Conservation (phyloP, 2,113 vertebrate genomes). For the Pollimyrus isidori region DNA sequence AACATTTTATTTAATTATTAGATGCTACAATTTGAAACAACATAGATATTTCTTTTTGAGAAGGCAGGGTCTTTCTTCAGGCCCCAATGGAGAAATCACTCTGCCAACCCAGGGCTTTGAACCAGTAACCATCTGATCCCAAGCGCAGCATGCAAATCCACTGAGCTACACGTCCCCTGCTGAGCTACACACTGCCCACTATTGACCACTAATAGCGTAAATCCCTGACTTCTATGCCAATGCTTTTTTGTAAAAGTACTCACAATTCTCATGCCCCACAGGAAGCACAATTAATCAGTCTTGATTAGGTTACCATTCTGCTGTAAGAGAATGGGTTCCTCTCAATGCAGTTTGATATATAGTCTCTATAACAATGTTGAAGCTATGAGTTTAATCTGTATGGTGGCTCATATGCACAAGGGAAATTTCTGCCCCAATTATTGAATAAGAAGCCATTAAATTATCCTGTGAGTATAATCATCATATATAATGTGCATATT, state of each 20-base stretch:
- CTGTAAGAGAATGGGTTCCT: constrained; percentile 20
- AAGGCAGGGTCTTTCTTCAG: no score
- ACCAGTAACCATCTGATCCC: neutral
- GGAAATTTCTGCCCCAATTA: neutral
- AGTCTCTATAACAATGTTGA: neutral
- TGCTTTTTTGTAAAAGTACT: neutral
- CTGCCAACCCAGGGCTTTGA: neutral
- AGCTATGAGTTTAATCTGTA: neutral
- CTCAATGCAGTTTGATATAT: constrained; percentile 2
- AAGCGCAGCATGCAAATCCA: neutral
- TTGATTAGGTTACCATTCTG: neutral
- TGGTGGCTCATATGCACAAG: neutral
- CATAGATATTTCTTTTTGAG: neutral
- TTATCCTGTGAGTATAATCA: neutral
- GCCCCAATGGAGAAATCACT: neutral
- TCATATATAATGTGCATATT: constrained; percentile 4
- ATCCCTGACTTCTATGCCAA: neutral
- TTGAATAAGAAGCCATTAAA: neutral
- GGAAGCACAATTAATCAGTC: neutral
- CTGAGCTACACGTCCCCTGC: neutral
- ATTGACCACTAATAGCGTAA: neutral
- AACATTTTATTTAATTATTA: neutral
- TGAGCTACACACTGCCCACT: neutral
- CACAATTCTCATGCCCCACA: neutral
- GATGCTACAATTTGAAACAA: neutral